Percentiles rank a stretch among this genome's conserved stretches.
These are phyloP conservation scores for Melipona quadrifasciata DNA, from an alignment of 1,140 invertebrate genomes.

Conservation along the genomic window DNA sequence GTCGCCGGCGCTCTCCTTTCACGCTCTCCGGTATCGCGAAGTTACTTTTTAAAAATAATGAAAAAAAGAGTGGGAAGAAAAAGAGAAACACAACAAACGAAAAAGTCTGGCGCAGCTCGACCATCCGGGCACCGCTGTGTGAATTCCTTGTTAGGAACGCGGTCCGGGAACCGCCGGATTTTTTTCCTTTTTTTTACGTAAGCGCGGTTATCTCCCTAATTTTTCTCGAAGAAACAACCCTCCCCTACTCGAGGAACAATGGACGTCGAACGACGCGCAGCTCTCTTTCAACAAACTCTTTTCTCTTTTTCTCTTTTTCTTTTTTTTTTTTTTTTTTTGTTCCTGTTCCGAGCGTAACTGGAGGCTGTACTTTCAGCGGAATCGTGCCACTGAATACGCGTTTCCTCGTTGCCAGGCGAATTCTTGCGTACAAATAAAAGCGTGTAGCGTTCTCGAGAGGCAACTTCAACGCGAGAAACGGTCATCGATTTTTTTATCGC, in stretches of 20 bases:
- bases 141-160: constrained; percentile 34
- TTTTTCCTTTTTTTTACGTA: neutral
- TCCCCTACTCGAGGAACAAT: constrained; percentile 15
- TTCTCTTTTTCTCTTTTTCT: too few species aligned
- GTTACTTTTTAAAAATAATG: neutral
- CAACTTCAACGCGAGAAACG: neutral
- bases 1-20: constrained; percentile 33
- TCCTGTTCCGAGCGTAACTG: neutral
- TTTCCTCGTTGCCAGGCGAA: neutral
- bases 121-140: too few species aligned
- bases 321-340: too few species aligned
- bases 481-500: constrained; percentile 1
- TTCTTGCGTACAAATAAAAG: constrained; percentile 5
- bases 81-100: neutral
- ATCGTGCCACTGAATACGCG: constrained; percentile 11
- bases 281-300: neutral
- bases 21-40: constrained; percentile 37
- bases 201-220: constrained; percentile 21
- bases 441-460: neutral
- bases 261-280: constrained; percentile 11
- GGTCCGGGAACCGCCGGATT: neutral
- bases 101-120: neutral
- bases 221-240: constrained; percentile 12
- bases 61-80: neutral
- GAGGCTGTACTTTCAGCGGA: constrained; percentile 1